Evolutionary conservation across 2,888 invertebrate species (phyloP).

Genomic region (Ormyrus nitidulus): DNA sequence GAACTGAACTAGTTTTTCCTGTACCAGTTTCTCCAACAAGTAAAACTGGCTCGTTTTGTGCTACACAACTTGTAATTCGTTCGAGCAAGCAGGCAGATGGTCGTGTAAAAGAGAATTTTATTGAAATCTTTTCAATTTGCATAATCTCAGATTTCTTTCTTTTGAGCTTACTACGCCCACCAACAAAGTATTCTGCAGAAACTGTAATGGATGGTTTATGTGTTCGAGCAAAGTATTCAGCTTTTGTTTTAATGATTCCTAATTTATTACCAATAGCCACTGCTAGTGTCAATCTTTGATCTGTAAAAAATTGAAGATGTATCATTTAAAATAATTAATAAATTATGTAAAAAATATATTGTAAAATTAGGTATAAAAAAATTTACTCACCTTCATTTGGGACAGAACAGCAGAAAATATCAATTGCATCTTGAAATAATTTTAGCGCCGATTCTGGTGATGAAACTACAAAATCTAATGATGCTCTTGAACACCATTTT

Average conservation of each 20-base stretch:
- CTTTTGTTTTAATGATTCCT: constrained; percentile 88
- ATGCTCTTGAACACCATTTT: constrained; percentile 91
- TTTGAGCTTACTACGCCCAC: constrained; percentile 81
- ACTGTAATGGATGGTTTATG: constrained; percentile 87
- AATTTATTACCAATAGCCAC: constrained; percentile 87
- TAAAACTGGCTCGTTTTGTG: constrained; percentile 90
- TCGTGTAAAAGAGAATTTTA: constrained; percentile 88
- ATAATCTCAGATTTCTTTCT: constrained; percentile 63
- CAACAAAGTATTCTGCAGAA: constrained; percentile 79
- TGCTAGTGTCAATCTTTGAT: constrained; percentile 82
- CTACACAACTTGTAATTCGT: constrained; percentile 89
- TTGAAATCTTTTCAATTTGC: constrained; percentile 72
- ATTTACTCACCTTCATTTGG: constrained; percentile 74
- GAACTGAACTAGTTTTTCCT: constrained; percentile 97
- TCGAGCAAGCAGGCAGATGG: constrained; percentile 90
- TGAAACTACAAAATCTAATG: constrained; percentile 84
- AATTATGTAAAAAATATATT: neutral
- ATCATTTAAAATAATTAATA: constrained; percentile 1
- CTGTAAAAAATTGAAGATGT: constrained; percentile 66
- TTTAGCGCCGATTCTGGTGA: constrained; percentile 83
- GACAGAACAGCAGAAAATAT: constrained; percentile 91
- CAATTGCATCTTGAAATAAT: constrained; percentile 91
- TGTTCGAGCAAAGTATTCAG: constrained; percentile 86
- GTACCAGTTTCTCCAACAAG: constrained; percentile 99
- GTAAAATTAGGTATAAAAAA: neutral